These are phyloP conservation scores for Empis stercorea DNA, from an alignment of 2,888 invertebrate species.

Conservation along the genomic window DNA sequence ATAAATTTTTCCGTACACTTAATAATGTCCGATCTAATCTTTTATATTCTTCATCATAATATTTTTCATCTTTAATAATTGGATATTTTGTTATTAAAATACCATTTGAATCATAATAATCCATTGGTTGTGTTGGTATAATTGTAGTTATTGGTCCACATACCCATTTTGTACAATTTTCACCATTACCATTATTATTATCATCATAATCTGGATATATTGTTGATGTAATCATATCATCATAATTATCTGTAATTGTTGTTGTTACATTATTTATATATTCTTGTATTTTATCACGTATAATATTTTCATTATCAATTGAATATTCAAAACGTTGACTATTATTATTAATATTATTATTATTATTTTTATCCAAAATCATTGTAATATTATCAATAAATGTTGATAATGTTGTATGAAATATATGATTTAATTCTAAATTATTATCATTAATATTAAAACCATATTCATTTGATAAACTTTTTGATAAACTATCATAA, in stretches of 20 bases:
- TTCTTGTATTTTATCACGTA: not conserved
- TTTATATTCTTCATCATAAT: too few relatives aligned
- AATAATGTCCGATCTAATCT: slow-evolving; percentile 14
- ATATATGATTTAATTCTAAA: slow-evolving; percentile 9
- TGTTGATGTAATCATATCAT: too few relatives aligned
- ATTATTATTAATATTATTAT: too few relatives aligned
- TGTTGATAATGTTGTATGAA: slow-evolving; percentile 16
- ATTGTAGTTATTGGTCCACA: slow-evolving; percentile 8
- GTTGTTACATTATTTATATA: not conserved
- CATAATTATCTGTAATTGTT: too few relatives aligned
- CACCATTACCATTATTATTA: slow-evolving; percentile 3
- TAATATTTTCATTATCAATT: not conserved
- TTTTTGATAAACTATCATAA: not conserved
- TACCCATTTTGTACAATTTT: slow-evolving; percentile 12
- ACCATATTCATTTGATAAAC: not conserved
- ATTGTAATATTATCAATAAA: slow-evolving; percentile 13
- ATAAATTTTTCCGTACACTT: slow-evolving; percentile 43
- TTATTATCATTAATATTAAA: not conserved
- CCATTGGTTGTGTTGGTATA: slow-evolving; percentile 8
- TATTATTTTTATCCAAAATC: too few relatives aligned
- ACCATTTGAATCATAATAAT: slow-evolving; percentile 17
- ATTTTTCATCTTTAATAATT: too few relatives aligned
- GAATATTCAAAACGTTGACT: not conserved
- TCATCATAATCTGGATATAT: too few relatives aligned
- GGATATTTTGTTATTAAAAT: too few relatives aligned